Conservation (phyloP, 2,888 invertebrate species). For the Apodemia zela region DNA sequence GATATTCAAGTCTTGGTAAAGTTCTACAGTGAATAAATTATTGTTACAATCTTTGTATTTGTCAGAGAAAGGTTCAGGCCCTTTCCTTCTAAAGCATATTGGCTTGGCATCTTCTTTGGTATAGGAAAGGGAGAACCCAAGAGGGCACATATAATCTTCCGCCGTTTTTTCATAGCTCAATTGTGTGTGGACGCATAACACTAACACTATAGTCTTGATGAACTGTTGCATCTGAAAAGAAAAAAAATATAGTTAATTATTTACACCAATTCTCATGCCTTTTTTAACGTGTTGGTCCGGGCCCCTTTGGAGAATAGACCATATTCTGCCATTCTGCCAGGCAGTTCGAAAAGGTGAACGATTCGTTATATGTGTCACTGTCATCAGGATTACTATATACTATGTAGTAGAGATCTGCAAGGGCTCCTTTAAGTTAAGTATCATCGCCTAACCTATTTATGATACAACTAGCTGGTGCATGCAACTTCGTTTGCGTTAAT, state of each 20-base stretch:
- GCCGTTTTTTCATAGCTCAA: constrained; percentile 4
- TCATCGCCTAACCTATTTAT: too few relatives aligned
- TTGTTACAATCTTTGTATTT: constrained; percentile 59
- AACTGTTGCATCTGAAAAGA: constrained; percentile 11
- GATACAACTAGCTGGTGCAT: too few relatives aligned
- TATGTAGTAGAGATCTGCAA: too few relatives aligned
- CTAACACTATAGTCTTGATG: background rate
- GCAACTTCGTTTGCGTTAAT: too few relatives aligned
- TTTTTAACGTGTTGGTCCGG: too few relatives aligned
- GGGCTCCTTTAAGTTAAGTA: too few relatives aligned
- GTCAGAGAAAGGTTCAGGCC: constrained; percentile 56
- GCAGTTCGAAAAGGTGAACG: too few relatives aligned
- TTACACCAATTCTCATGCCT: too few relatives aligned
- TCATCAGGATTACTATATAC: too few relatives aligned
- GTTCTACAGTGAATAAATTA: constrained; percentile 53
- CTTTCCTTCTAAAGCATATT: constrained; percentile 61
- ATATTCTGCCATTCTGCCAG: too few relatives aligned
- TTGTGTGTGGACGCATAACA: constrained; percentile 6
- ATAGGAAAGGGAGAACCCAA: constrained; percentile 54
- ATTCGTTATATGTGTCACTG: too few relatives aligned
- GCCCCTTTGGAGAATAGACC: too few relatives aligned
- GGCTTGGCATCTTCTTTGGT: constrained; percentile 39
- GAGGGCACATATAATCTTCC: constrained; percentile 46
- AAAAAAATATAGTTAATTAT: background rate
- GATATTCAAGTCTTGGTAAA: constrained; percentile 49